These are phyloP conservation scores for Solea solea DNA, from an alignment of 2,113 vertebrate genomes.

Conservation along the genomic window DNA sequence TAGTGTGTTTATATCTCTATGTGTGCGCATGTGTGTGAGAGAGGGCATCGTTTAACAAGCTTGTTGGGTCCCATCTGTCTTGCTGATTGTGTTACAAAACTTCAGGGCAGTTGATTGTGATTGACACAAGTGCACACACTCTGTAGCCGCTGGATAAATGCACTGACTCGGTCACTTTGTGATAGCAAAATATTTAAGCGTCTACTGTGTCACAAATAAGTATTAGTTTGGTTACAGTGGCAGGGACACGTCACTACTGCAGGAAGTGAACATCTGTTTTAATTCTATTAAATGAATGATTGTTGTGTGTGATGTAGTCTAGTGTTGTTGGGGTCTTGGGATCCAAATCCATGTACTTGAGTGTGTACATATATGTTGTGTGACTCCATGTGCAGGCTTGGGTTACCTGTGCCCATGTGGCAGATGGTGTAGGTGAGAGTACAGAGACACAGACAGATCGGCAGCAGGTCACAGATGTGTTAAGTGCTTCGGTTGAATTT, in stretches of 20 bases:
- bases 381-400: slow-evolving; percentile 44
- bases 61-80: slow-evolving; percentile 14
- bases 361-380: slow-evolving; percentile 1
- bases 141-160: too few species aligned
- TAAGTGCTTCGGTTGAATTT: slow-evolving; percentile 75
- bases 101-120: not conserved
- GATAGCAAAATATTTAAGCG: too few species aligned
- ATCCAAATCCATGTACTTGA: not conserved
- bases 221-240: not conserved
- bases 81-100: not conserved
- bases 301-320: not conserved
- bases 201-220: too few species aligned
- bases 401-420: slow-evolving; percentile 66
- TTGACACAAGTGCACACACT: not conserved
- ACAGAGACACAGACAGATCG: slow-evolving; percentile 36
- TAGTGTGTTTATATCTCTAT: not conserved
- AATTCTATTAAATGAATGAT: not conserved
- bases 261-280: not conserved
- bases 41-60: not conserved
- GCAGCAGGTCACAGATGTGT: slow-evolving; percentile 72
- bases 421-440: slow-evolving; percentile 77
- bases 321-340: not conserved
- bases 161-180: not conserved
- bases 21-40: not conserved
- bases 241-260: not conserved